These are phyloP conservation scores for Virgularia gustaviana DNA, from an alignment of 92 coral and sea anemone species.

Conservation along the genomic window DNA sequence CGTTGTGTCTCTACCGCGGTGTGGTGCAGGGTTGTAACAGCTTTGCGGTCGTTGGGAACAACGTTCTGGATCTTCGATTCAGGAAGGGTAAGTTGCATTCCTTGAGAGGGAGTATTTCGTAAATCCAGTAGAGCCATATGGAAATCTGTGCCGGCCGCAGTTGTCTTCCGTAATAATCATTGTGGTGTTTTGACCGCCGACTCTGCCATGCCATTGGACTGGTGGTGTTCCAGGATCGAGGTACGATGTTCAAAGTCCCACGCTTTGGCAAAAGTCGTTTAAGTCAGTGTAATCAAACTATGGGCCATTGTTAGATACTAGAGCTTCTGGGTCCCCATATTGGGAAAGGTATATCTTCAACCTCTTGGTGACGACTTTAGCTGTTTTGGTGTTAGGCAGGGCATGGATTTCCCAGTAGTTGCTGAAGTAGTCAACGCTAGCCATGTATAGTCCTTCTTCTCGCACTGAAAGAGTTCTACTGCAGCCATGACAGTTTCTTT, in stretches of 20 bases:
- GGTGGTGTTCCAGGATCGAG: slow-evolving; percentile 18
- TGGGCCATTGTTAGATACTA: slow-evolving; percentile 36
- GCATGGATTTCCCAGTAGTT: slow-evolving; percentile 23
- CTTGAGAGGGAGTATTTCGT: slow-evolving; percentile 21
- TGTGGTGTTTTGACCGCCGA: neutral
- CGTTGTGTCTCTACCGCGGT: too few species aligned
- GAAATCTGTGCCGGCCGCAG: neutral
- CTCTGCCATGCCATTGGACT: slow-evolving; percentile 25
- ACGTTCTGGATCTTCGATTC: neutral
- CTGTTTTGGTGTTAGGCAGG: neutral
- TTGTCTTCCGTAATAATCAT: neutral
- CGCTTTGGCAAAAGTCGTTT: too few species aligned
- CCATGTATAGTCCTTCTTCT: neutral
- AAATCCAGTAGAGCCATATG: neutral
- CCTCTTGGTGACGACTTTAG: slow-evolving; percentile 29
- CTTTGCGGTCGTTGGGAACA: too few species aligned
- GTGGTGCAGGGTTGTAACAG: too few species aligned
- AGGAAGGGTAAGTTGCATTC: slow-evolving; percentile 23
- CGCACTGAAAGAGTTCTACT: neutral
- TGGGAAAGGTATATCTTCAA: slow-evolving; percentile 38
- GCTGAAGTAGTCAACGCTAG: slow-evolving; percentile 4
- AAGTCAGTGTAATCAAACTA: slow-evolving; percentile 23
- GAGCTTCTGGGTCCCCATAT: slow-evolving; percentile 36
- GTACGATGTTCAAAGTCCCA: slow-evolving; percentile 43
- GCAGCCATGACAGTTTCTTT: neutral